Evolutionary conservation across 2,797 vertebrate genomes (phyloP).

Genomic region (Eulemur coronatus): DNA sequence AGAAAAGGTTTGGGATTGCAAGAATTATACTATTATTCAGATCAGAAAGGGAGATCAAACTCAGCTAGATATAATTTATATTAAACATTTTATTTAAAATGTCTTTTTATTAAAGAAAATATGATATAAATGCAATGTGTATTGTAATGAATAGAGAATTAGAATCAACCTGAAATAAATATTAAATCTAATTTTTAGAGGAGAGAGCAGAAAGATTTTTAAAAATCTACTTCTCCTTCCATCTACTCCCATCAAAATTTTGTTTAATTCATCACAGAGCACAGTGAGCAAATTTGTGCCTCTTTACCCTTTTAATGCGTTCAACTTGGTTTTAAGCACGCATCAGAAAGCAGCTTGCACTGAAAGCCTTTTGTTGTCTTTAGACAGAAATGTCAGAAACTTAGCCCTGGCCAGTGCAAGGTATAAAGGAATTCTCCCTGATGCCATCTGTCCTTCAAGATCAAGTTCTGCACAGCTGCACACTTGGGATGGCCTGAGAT

Average conservation of each 20-base stretch:
- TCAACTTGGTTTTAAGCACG: constrained; percentile 40
- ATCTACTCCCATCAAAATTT: constrained; percentile 30
- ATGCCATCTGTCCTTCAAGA: constrained; percentile 80
- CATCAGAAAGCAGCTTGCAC: constrained; percentile 59
- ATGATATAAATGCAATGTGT: background rate
- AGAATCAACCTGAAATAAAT: constrained; percentile 55
- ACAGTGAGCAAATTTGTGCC: constrained; percentile 12
- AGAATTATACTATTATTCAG: background rate
- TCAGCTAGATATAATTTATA: constrained; percentile 24
- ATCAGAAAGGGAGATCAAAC: constrained; percentile 3
- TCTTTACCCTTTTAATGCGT: constrained; percentile 50
- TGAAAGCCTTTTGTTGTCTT: constrained; percentile 62
- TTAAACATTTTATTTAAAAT: constrained; percentile 38
- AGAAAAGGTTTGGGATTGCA: background rate
- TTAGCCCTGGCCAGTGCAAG: constrained; percentile 66
- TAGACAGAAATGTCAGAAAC: constrained; percentile 75
- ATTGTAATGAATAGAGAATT: constrained; percentile 24
- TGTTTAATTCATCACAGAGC: constrained; percentile 58
- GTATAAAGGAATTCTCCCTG: constrained; percentile 71
- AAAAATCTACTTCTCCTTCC: constrained; percentile 39
- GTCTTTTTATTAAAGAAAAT: background rate
- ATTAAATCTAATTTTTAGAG: background rate
- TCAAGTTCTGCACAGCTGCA: constrained; percentile 79
- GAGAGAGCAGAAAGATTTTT: constrained; percentile 38
- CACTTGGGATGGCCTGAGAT: constrained; percentile 44